A percentile compares a stretch with the other conserved stretches of the same genome.
phyloP scores from a whole-genome alignment of 2,113 vertebrate species.

The Forbesichthys agassizii region DNA sequence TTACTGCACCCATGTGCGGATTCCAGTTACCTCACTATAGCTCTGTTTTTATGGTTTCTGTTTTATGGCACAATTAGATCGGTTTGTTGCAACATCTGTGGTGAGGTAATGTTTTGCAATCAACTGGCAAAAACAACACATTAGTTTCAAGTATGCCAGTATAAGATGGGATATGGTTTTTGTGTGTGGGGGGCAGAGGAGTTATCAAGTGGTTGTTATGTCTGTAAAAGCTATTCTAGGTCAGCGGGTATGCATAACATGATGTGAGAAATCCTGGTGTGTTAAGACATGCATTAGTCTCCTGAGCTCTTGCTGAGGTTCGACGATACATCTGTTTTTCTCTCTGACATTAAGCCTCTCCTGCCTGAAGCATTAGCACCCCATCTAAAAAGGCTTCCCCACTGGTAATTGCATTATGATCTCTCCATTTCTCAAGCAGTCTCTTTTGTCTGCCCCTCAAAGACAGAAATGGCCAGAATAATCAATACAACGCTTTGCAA shows the following conservation, averaged over 20 bases:
- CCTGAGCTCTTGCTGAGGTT: conserved; percentile 23
- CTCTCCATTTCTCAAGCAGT: conserved; percentile 63
- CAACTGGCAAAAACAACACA: neutral
- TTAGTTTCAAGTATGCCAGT: neutral
- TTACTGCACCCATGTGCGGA: neutral
- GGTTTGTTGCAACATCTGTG: neutral
- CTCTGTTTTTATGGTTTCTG: neutral
- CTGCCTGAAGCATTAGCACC: conserved; percentile 44
- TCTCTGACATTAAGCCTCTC: conserved; percentile 45
- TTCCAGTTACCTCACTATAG: neutral
- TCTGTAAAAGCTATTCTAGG: conserved; percentile 5
- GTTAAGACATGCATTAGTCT: conserved; percentile 18
- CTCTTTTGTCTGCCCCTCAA: conserved; percentile 45
- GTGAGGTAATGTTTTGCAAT: neutral
- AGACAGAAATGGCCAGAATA: conserved; percentile 59
- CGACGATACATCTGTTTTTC: conserved; percentile 26
- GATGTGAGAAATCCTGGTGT: neutral
- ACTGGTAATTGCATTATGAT: conserved; percentile 67
- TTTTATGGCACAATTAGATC: neutral
- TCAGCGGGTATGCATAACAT: neutral
- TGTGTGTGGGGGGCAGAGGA: neutral
- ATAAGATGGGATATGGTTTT: conserved; percentile 9
- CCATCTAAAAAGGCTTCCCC: conserved; percentile 51
- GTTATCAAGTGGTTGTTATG: neutral
- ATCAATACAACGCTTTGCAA: conserved; percentile 72